Evolutionary conservation across 2,797 vertebrate species (phyloP), one percentile per base, ranked within the genome.

Genomic region (Pangasius krempfi): DNA sequence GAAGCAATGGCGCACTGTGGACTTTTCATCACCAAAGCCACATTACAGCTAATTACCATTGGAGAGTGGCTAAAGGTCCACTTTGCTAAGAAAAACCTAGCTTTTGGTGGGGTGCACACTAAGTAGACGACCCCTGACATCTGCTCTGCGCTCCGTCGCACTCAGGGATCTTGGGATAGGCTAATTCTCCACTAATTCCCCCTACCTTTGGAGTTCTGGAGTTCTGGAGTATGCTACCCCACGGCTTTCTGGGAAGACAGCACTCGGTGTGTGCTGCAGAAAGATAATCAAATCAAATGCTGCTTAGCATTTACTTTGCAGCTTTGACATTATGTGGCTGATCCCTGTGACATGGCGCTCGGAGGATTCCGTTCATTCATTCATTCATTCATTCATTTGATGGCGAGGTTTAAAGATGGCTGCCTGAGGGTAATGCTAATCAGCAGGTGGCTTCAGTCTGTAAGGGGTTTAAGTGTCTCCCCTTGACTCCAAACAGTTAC

Each of bases 251-350:
- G 90, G 93, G 54, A 86, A 89, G 87, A 91, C 87, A 88, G 88
- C 85, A 82, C 93, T 92, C 92, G 89, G 94, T 89, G 88, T 93
- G 94, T 93, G 89, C 90, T 86, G 92, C 92, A 92, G 93, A 92
- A 93, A 92, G 92, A 95, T 95, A 93, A 95, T 95, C 92, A 94
- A 92, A 94, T 91, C 92, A 89, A 87, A 88, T 90, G 92, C 89
- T 86, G 89, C 92, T 94, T 90, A 86, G 90, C 90, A 91, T 95
- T 93, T 92, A 87, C 89, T 92, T 94, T 89, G 89, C 92, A 89
- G 92, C 82, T 91, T 91, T 92, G 90, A 92, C 88, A 89, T 92
- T 91, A 92, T 33, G 10, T 92, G 88, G 82, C 90, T 94, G 92
- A 93, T 94, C 90, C 81, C 80, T 85, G 88, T 73, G 90, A 84